Evolutionary conservation across 30 jellyfish, hydroid and myxozoan genomes (phyloP).

Genomic region (Morbakka virulenta): DNA sequence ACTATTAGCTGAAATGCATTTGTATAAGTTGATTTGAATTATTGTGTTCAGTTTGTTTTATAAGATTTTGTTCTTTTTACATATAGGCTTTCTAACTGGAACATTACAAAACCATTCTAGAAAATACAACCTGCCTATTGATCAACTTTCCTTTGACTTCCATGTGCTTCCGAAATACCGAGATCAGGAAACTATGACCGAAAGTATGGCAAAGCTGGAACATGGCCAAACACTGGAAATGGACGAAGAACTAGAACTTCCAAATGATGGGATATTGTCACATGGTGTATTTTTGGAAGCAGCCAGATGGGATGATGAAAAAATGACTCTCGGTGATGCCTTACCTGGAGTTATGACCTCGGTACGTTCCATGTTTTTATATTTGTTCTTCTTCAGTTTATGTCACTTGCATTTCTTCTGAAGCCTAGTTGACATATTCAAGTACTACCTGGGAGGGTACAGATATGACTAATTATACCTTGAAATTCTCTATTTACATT

Average conservation of each 20-base stretch:
- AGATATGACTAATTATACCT: no score
- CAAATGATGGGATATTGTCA: constrained; percentile 89
- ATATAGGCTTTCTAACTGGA: constrained; percentile 96
- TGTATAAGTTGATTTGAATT: no score
- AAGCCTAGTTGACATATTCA: no score
- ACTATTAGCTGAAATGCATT: no score
- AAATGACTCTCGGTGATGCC: constrained; percentile 81
- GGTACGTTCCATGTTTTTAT: constrained; percentile 32
- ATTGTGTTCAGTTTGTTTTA: no score
- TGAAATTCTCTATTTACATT: no score
- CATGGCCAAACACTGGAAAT: constrained; percentile 75
- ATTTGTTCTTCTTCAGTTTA: neutral
- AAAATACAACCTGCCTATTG: constrained; percentile 87
- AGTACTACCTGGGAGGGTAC: no score
- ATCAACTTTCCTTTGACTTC: constrained; percentile 83
- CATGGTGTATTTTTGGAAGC: constrained; percentile 94
- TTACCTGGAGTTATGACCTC: constrained; percentile 85
- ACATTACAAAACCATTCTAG: constrained; percentile 93
- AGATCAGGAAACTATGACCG: constrained; percentile 79
- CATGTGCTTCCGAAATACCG: constrained; percentile 58
- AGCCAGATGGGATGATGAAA: constrained; percentile 91
- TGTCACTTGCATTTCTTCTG: no score
- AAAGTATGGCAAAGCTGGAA: constrained; percentile 63
- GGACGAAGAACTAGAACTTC: constrained; percentile 56
- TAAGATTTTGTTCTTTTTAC: no score